Conservation (phyloP, 1,140 invertebrate species). For the Eurytemora carolleeae region DNA sequence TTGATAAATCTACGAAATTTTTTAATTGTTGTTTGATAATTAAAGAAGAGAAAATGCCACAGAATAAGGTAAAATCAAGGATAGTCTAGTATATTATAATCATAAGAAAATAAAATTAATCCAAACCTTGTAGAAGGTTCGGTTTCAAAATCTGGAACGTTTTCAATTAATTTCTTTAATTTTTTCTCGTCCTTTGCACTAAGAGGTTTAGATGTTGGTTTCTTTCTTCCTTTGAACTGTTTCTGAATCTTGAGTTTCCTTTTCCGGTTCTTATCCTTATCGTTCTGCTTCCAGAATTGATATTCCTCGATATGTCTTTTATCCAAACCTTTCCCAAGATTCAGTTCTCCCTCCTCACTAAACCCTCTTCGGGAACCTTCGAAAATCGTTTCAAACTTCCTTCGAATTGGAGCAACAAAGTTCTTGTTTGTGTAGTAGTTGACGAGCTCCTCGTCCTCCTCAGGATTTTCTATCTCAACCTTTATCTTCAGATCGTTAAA, state of each 20-base stretch:
- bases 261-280: background rate
- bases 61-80: no score
- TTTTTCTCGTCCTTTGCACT: background rate
- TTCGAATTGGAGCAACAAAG: background rate
- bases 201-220: background rate
- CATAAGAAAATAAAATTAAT: no score
- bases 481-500: background rate
- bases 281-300: background rate
- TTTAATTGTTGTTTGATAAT: no score
- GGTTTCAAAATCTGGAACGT: background rate
- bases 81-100: no score
- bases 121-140: background rate
- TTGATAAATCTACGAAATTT: no score
- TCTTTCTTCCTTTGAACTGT: background rate
- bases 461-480: background rate
- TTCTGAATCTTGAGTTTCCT: background rate
- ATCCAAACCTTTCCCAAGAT: background rate
- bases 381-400: background rate
- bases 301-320: background rate
- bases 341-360: background rate
- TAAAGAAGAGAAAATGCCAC: no score
- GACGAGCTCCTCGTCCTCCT: background rate
- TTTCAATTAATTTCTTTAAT: background rate
- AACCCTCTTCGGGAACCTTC: background rate
- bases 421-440: background rate